Percentiles rank a stretch among this genome's conserved stretches.
Evolutionary conservation across 2,888 invertebrate species (phyloP).

Genomic region (Empis livida): DNA sequence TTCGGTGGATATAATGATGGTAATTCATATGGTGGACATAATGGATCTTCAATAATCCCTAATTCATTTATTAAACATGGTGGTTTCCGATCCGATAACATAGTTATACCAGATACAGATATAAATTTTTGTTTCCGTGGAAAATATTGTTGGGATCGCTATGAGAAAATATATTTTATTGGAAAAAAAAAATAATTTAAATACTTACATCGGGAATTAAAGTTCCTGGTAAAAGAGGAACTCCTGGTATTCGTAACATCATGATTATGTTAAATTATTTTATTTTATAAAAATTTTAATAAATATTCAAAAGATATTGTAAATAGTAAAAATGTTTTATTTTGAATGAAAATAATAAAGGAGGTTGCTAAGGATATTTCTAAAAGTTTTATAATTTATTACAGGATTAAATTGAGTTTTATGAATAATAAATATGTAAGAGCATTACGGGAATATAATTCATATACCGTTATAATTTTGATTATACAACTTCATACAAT

Average conservation of each 20-base stretch:
- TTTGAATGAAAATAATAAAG: too few species aligned
- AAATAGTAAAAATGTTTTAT: too few species aligned
- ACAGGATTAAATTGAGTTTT: too few species aligned
- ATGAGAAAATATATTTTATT: slow-evolving; percentile 4
- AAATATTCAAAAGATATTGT: too few species aligned
- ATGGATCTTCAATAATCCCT: slow-evolving; percentile 31
- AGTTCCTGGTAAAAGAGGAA: slow-evolving; percentile 64
- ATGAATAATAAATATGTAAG: too few species aligned
- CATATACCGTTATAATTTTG: too few species aligned
- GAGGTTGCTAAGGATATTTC: too few species aligned
- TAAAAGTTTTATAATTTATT: too few species aligned
- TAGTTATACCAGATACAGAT: slow-evolving; percentile 44
- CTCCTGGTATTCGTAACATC: slow-evolving; percentile 47
- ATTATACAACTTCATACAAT: too few species aligned
- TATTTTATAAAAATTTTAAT: not conserved
- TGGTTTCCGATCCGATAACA: slow-evolving; percentile 47
- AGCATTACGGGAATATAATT: too few species aligned
- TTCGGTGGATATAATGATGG: slow-evolving; percentile 65
- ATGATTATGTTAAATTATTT: slow-evolving; percentile 7
- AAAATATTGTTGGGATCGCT: slow-evolving; percentile 52
- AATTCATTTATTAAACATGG: slow-evolving; percentile 45
- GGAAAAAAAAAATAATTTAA: not conserved
- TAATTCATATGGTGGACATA: slow-evolving; percentile 39
- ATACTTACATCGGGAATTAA: slow-evolving; percentile 51
- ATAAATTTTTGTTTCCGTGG: slow-evolving; percentile 50